These are phyloP conservation scores for Leptarthrus brevirostris DNA, from an alignment of 2,888 invertebrate species.

Conservation along the genomic window DNA sequence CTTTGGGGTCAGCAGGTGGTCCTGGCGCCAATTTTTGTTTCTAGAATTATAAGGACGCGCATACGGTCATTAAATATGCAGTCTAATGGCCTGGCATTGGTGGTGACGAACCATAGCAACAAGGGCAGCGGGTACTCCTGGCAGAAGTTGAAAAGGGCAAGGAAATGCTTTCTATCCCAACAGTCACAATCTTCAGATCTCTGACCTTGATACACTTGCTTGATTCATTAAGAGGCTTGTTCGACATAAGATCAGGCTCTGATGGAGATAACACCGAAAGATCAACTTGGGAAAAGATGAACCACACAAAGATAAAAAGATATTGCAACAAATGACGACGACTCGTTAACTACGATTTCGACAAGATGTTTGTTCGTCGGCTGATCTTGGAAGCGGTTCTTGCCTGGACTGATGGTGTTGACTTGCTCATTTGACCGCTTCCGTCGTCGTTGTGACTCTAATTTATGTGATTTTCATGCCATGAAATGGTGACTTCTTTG, in stretches of 20 bases:
- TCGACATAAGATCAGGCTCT: conserved; percentile 50
- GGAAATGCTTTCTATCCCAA: conserved; percentile 19
- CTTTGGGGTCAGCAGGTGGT: conserved; percentile 46
- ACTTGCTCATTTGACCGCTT: conserved; percentile 4
- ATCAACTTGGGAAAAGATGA: conserved; percentile 5
- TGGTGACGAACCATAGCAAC: conserved; percentile 6
- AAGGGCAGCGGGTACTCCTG: neutral
- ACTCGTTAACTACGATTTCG: neutral
- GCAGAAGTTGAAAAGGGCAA: conserved; percentile 17
- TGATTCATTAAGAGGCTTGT: conserved; percentile 53
- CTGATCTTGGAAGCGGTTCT: neutral
- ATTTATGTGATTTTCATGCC: conserved; percentile 20
- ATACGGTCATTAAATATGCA: conserved; percentile 25
- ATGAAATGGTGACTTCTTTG: neutral
- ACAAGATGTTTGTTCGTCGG: neutral
- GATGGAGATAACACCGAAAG: conserved; percentile 26
- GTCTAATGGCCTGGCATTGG: neutral
- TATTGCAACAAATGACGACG: conserved; percentile 40
- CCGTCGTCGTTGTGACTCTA: neutral
- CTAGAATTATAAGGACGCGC: conserved; percentile 27
- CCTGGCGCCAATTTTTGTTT: conserved; percentile 48
- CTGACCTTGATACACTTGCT: conserved; percentile 48
- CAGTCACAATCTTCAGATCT: conserved; percentile 38
- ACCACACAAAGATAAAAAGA: neutral
- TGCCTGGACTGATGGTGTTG: conserved; percentile 1